Evolutionary conservation across 1,140 invertebrate species (phyloP), one percentile per base, ranked within the genome.

Genomic region (Rhynchophorus ferrugineus): DNA sequence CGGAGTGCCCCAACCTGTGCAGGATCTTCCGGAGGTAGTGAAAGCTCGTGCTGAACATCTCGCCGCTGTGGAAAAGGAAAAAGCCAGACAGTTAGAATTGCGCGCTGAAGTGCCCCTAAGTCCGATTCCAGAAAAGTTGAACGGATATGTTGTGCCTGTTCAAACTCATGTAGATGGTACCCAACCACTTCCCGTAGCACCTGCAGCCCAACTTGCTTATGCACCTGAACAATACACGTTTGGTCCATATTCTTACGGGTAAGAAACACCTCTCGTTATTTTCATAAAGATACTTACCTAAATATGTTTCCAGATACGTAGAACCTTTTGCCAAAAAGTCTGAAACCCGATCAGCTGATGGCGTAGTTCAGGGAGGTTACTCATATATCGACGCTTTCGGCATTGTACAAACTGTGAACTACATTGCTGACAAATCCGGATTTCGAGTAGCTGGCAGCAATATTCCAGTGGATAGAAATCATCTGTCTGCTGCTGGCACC

Each of bases 311-410:
- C 63, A 83, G 81, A 18, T 85, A 85, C 61, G 67, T 75, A 3
- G 81, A 80, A 45, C 80, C 80, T 48, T 74, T 76, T 33, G 82
- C 80, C 55, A 70, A 79, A 48, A 84, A 85, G 64, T 75, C 74
- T 24, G 83, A 85, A 69, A 71, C 76, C 1, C 76, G 78, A 51
- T 74, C 78, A 8, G 69, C 77, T 41, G 81, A 84, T 63, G 83
- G 83, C 3, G 74, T 79, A 20, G 83, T 81, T 3, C 76, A 75
- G 20, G 83, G 83, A 21, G 78, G 77, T 34, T 86, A 84, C 65
- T 81, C 80, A 46, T 86, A 85, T 61, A 72, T 86, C 16, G 84
- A 87, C 62, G 76, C 78, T 7, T 75, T 84, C 62, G 83, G 83
- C 1, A 66, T 81, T 18, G 59, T 82, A 3, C 83, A 85, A 64